These are phyloP conservation scores for Cynocephalus volans DNA, from an alignment of 2,113 vertebrate species.

Conservation along the genomic window DNA sequence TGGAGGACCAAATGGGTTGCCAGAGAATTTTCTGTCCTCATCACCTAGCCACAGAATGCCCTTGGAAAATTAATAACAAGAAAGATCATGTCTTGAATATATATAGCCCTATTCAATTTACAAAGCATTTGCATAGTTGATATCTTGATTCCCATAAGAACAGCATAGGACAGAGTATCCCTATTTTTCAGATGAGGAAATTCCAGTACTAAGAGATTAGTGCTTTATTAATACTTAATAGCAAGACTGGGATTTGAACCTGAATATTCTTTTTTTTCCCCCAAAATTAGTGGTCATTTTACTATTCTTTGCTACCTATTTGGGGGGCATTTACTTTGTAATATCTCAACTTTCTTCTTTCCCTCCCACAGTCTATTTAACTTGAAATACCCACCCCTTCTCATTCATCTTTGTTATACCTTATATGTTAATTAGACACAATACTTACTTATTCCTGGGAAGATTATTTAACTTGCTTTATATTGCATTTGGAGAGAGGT, in stretches of 20 bases:
- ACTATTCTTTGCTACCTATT: not conserved
- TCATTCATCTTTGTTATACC: not conserved
- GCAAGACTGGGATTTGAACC: not conserved
- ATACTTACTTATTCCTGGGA: not conserved
- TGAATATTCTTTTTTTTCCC: not conserved
- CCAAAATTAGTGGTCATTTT: not conserved
- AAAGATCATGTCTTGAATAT: constrained; percentile 6
- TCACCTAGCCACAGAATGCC: constrained; percentile 41
- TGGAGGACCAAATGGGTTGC: constrained; percentile 41
- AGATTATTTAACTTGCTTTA: constrained; percentile 9
- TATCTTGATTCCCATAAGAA: not conserved
- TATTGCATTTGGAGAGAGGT: not conserved
- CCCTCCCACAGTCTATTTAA: not conserved
- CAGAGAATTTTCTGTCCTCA: constrained; percentile 68
- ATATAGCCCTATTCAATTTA: not conserved
- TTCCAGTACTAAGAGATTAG: not conserved
- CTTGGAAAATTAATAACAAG: constrained; percentile 55
- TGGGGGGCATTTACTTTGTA: not conserved
- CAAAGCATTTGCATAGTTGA: not conserved
- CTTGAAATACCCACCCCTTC: not conserved
- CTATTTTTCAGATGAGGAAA: constrained; percentile 30
- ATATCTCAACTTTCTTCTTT: not conserved
- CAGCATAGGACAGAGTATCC: not conserved
- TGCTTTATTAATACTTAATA: not conserved
- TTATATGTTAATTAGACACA: not conserved